A percentile compares a stretch with the other conserved stretches of the same genome.
These are phyloP conservation scores for Hirtodrosophila confusa DNA, from an alignment of 2,888 invertebrate genomes.

Conservation along the genomic window DNA sequence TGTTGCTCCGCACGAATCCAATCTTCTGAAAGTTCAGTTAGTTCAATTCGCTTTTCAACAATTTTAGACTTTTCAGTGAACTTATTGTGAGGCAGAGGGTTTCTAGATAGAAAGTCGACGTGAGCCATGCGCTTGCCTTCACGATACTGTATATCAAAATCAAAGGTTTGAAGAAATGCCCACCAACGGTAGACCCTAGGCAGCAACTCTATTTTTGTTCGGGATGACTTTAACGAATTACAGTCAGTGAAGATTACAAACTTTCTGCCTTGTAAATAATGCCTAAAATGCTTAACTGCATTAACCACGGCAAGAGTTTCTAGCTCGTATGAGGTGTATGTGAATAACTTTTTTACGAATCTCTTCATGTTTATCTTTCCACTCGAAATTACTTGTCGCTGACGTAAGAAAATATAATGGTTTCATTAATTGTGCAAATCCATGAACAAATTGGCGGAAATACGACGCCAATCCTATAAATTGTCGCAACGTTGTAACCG, in stretches of 20 bases:
- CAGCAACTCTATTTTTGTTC: conserved; percentile 12
- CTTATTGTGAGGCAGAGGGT: background rate
- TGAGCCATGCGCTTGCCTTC: conserved; percentile 26
- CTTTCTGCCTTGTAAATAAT: background rate
- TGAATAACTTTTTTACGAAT: background rate
- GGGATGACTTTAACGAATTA: conserved; percentile 26
- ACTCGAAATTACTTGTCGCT: conserved; percentile 16
- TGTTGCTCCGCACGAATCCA: no score
- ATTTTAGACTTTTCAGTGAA: background rate
- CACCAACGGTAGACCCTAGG: conserved; percentile 30
- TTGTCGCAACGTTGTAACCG: conserved; percentile 5
- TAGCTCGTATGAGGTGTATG: background rate
- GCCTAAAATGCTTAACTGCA: background rate
- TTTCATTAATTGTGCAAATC: conserved; percentile 10
- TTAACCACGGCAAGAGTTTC: background rate
- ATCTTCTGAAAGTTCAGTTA: background rate
- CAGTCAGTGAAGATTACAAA: background rate
- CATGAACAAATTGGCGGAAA: conserved; percentile 15
- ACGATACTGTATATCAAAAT: background rate
- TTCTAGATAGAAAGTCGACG: conserved; percentile 15
- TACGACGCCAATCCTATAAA: conserved; percentile 19
- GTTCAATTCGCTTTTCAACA: background rate
- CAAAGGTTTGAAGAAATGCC: conserved; percentile 19
- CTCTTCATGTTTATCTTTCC: conserved; percentile 7
- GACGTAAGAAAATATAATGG: conserved; percentile 12